Evolutionary conservation across 2,888 invertebrate species (phyloP), one percentile per base, ranked within the genome.

Genomic region (Drosophila conformis): DNA sequence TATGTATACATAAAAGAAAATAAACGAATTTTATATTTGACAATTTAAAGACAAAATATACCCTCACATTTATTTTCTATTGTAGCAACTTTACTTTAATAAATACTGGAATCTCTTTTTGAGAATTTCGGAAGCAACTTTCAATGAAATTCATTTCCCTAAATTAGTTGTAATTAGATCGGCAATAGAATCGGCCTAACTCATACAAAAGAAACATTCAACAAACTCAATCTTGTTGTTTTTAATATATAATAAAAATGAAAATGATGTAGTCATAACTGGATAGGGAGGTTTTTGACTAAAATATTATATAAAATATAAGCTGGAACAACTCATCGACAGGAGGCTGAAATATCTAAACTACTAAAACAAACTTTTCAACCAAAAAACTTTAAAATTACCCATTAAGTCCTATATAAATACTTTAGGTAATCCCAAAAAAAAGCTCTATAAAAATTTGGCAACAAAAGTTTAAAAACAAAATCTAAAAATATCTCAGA

Each of bases 11-110:
- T 15, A 36, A 42, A 57, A 42, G 42, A 42, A 31, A 40, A 42
- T 10, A 29, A 21, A 18, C 57, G 29, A 21, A 57, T 6, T 42
- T 59, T 46, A 7, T 33, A 15, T 59, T 48, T 48, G 35, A 13
- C 35, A 49, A 35, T 36, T 60, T 10, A 18, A 49, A 54, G 35
- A 46, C 35, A 33, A 49, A 18, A 42, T 35, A 42, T 49, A 33
- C 46, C 35, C n/a, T 29, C 8, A n/a, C 25, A 25, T 15, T 36
- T 27, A 7, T n/a, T n/a, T 2, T 38, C 27, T 56, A 46, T 15
- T 25, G 7, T 13, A 8, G 38, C n/a, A 18, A 8, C 25, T 8
- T 2, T 8, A 46, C 10, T 36, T 36, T 7, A n/a, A 4, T 4
- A 54, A 54, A 54, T n/a, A 13, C 18, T 36, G 25, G 25, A 25